These are phyloP conservation scores for Chrysocyon brachyurus DNA, from an alignment of 2,797 vertebrate species.

Conservation along the genomic window DNA sequence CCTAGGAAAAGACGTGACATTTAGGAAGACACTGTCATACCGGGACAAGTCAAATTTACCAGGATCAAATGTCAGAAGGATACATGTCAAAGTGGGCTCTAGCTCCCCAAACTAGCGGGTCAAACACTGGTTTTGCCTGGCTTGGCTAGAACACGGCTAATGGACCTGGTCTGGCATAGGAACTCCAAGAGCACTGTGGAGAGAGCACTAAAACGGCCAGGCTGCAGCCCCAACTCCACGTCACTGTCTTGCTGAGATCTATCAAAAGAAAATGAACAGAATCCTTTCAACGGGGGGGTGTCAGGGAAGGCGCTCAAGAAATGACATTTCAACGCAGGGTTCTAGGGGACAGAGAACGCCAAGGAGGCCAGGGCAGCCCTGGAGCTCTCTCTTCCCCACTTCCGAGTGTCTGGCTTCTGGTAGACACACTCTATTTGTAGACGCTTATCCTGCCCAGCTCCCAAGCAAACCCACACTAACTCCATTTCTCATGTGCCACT, in stretches of 20 bases:
- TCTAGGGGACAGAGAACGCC: not conserved
- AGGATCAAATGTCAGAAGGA: slow-evolving; percentile 8
- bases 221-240: not conserved
- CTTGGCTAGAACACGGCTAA: not conserved
- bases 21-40: not conserved
- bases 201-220: not conserved
- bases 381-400: not conserved
- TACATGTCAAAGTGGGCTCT: not conserved
- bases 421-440: not conserved
- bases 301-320: not conserved
- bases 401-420: not conserved
- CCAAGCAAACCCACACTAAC: not conserved
- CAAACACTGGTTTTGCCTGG: not conserved
- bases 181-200: not conserved
- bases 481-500: not conserved
- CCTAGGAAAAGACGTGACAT: not conserved
- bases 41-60: not conserved
- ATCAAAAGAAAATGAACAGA: not conserved
- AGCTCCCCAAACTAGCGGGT: not conserved
- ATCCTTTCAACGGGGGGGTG: not conserved
- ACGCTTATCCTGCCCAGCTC: not conserved
- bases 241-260: not conserved
- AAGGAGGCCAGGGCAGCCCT: not conserved
- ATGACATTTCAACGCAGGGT: not conserved
- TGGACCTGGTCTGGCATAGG: not conserved